These are phyloP conservation scores for rabbit (Oryctolagus cuniculus) DNA, from an alignment of 2,113 vertebrate species.

Conservation along the genomic window DNA sequence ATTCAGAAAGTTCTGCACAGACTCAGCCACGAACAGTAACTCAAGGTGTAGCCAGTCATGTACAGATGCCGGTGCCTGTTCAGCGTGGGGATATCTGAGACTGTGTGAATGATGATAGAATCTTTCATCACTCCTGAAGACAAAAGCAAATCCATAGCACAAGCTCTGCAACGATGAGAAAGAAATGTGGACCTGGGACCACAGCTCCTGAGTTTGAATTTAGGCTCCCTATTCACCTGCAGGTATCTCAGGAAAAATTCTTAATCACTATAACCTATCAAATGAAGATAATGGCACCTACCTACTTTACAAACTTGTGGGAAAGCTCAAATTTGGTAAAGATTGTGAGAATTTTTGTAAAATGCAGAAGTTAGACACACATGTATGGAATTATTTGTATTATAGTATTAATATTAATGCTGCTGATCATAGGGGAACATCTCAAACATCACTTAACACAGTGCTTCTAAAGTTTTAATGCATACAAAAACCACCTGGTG, in stretches of 20 bases:
- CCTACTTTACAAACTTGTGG: not conserved
- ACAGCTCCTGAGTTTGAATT: not conserved
- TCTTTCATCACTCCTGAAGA: not conserved
- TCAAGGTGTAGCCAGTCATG: not conserved
- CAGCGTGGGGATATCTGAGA: too few relatives aligned
- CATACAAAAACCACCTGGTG: not conserved
- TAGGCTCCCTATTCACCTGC: not conserved
- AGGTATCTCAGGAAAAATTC: not conserved
- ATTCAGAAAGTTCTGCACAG: not conserved
- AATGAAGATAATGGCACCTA: not conserved
- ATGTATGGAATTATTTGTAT: not conserved
- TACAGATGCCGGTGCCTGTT: not conserved
- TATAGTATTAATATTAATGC: not conserved
- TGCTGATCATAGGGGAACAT: not conserved
- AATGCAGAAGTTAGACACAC: not conserved
- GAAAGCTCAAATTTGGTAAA: conserved; percentile 19
- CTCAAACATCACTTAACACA: not conserved
- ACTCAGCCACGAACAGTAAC: not conserved
- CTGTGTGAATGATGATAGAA: not conserved
- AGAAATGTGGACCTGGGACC: not conserved
- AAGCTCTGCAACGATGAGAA: not conserved
- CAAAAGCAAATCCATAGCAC: not conserved
- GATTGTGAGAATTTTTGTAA: conserved; percentile 38
- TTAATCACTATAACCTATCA: not conserved
- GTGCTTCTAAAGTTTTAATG: not conserved